A percentile compares a stretch with the other conserved stretches of the same genome.
These are phyloP conservation scores for Alectoris magna DNA, from an alignment of 2,797 vertebrate genomes.

Conservation along the genomic window DNA sequence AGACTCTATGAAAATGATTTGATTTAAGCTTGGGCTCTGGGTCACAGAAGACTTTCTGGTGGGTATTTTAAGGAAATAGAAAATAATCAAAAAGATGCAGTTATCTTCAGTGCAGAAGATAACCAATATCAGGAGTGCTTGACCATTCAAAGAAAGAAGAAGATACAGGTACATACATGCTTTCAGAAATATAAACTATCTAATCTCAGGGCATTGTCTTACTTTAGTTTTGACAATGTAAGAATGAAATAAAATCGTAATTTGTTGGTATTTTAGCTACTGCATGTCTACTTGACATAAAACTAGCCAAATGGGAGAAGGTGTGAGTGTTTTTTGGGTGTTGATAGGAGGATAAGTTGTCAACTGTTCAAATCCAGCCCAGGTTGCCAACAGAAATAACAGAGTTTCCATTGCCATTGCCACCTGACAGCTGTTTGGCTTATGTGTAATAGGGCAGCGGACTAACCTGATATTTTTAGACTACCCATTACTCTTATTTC, in stretches of 20 bases:
- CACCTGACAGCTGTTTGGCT: not conserved
- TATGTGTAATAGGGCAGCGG: not conserved
- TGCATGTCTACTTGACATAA: not conserved
- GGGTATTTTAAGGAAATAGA: not conserved
- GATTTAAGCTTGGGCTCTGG: not conserved
- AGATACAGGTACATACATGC: fast-evolving
- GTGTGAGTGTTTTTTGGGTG: not conserved
- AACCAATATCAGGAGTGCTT: not conserved
- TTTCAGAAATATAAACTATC: not conserved
- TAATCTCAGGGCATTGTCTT: not conserved
- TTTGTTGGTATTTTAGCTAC: not conserved
- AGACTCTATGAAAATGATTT: not conserved
- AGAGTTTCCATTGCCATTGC: not conserved
- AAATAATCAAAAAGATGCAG: not conserved
- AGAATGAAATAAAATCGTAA: not conserved
- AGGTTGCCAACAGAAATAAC: not conserved
- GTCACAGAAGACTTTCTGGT: not conserved
- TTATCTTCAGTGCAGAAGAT: not conserved
- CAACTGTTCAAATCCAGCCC: not conserved
- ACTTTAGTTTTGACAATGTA: not conserved
- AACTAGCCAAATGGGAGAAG: not conserved
- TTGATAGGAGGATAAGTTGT: not conserved
- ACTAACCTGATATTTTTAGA: not conserved
- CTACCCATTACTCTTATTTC: not conserved
- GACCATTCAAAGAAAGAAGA: not conserved